A percentile compares a stretch with the other conserved stretches of the same genome.
phyloP scores from a whole-genome alignment of 2,113 vertebrate species.

The Brachionichthys hirsutus region DNA sequence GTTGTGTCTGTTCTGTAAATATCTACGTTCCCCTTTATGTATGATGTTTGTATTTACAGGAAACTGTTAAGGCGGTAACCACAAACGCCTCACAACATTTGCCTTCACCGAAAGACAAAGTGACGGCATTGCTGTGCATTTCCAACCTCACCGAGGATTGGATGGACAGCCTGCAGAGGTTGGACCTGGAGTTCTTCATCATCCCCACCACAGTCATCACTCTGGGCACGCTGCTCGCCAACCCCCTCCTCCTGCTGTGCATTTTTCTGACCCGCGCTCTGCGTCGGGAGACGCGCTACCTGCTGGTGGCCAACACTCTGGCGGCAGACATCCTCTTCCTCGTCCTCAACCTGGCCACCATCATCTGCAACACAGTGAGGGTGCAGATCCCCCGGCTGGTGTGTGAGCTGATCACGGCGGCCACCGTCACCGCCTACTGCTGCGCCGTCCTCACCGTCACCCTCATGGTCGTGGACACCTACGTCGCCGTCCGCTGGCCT shows the following conservation, averaged over 20 bases:
- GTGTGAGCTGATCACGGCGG: slow-evolving; percentile 70
- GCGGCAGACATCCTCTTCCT: slow-evolving; percentile 77
- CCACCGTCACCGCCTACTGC: slow-evolving; percentile 66
- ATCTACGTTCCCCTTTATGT: not conserved
- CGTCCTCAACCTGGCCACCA: slow-evolving; percentile 65
- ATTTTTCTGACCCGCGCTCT: slow-evolving; percentile 69
- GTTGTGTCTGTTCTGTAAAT: too few relatives aligned
- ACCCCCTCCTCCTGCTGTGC: slow-evolving; percentile 72
- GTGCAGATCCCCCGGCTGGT: slow-evolving; percentile 42
- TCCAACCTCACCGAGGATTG: slow-evolving; percentile 58
- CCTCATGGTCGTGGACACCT: slow-evolving; percentile 79
- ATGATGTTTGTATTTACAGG: slow-evolving; percentile 34
- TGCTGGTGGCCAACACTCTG: slow-evolving; percentile 80
- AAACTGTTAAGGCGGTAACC: slow-evolving; percentile 6
- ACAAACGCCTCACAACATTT: slow-evolving; percentile 5
- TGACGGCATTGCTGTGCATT: slow-evolving; percentile 9
- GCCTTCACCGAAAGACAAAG: slow-evolving; percentile 10
- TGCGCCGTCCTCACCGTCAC: slow-evolving; percentile 79
- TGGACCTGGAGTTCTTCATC: slow-evolving; percentile 66
- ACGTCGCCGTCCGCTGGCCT: slow-evolving; percentile 77
- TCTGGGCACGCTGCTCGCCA: slow-evolving; percentile 63
- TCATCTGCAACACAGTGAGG: slow-evolving; percentile 53
- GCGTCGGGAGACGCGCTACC: slow-evolving; percentile 77
- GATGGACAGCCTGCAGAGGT: slow-evolving; percentile 34
- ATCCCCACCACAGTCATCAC: slow-evolving; percentile 72